These are phyloP conservation scores for Sinodicranocentrus sp. DNA, from an alignment of 2,888 invertebrate genomes.

Conservation along the genomic window DNA sequence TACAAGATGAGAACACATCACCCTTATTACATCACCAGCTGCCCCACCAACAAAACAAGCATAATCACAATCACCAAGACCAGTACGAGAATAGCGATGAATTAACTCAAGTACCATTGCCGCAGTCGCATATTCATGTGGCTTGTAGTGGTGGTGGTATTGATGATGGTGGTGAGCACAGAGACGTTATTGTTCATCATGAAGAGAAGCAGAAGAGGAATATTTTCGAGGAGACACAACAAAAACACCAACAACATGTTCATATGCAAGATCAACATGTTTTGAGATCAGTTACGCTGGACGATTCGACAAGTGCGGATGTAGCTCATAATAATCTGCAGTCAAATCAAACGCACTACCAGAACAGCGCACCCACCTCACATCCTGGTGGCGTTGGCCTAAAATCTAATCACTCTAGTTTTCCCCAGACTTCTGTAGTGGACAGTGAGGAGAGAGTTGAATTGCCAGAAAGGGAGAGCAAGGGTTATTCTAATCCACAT, in stretches of 20 bases:
- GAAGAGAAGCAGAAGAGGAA: slow-evolving; percentile 34
- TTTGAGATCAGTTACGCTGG: slow-evolving; percentile 73
- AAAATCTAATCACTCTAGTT: slow-evolving; percentile 32
- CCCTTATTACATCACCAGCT: slow-evolving; percentile 64
- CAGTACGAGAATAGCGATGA: slow-evolving; percentile 69
- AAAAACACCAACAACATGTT: slow-evolving; percentile 50
- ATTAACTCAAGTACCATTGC: slow-evolving; percentile 51
- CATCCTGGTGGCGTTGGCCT: slow-evolving; percentile 58
- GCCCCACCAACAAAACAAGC: slow-evolving; percentile 39
- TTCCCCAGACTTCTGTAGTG: not conserved
- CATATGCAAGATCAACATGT: slow-evolving; percentile 46
- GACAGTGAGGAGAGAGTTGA: not conserved
- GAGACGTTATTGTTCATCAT: slow-evolving; percentile 31
- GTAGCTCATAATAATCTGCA: slow-evolving; percentile 69
- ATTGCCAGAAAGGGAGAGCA: not conserved
- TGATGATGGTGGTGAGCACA: slow-evolving; percentile 31
- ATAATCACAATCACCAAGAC: slow-evolving; percentile 52
- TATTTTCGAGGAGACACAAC: slow-evolving; percentile 43
- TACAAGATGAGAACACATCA: slow-evolving; percentile 62
- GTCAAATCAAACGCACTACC: slow-evolving; percentile 33
- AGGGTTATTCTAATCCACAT: slow-evolving; percentile 14
- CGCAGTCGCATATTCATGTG: slow-evolving; percentile 53
- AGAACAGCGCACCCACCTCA: slow-evolving; percentile 17
- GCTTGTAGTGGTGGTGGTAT: slow-evolving; percentile 31
- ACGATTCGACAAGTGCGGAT: slow-evolving; percentile 74